phyloP scores from a whole-genome alignment of 1,140 invertebrate species.

The Ceratina australensis region DNA sequence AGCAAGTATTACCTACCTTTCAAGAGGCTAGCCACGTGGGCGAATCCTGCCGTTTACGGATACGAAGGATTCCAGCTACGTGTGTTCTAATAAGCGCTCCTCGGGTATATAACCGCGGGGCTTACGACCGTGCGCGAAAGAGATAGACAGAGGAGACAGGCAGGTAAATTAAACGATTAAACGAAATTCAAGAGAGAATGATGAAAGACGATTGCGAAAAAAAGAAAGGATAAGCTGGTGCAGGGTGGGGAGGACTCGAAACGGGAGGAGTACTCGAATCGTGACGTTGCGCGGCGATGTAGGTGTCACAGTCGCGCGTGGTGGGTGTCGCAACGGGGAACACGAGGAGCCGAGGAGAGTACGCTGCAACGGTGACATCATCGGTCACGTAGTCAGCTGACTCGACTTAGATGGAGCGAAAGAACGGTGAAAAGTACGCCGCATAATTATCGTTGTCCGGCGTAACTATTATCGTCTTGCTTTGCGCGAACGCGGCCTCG shows the following conservation, averaged over 20 bases:
- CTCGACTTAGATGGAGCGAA: slow-evolving; percentile 80
- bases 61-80: slow-evolving; percentile 57
- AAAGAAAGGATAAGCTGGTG: background rate
- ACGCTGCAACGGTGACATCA: slow-evolving; percentile 77
- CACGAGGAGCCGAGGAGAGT: slow-evolving; percentile 49
- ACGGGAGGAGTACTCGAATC: slow-evolving; percentile 55
- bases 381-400: slow-evolving; percentile 74
- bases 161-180: background rate
- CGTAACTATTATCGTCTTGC: slow-evolving; percentile 49
- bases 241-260: slow-evolving; percentile 13
- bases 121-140: slow-evolving; percentile 63
- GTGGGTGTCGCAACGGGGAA: slow-evolving; percentile 67
- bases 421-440: slow-evolving; percentile 70
- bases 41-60: slow-evolving; percentile 63
- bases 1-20: slow-evolving; percentile 58
- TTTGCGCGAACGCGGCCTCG: slow-evolving; percentile 59
- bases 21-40: slow-evolving; percentile 61
- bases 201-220: slow-evolving; percentile 10
- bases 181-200: background rate
- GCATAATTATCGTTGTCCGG: slow-evolving; percentile 48
- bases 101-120: slow-evolving; percentile 27
- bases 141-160: slow-evolving; percentile 30
- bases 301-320: slow-evolving; percentile 52
- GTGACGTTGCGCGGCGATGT: slow-evolving; percentile 60
- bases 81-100: slow-evolving; percentile 68